A percentile compares a stretch with the other conserved stretches of the same genome.
Conservation (phyloP, 2,113 vertebrate species). For the Odontesthes bonariensis region DNA sequence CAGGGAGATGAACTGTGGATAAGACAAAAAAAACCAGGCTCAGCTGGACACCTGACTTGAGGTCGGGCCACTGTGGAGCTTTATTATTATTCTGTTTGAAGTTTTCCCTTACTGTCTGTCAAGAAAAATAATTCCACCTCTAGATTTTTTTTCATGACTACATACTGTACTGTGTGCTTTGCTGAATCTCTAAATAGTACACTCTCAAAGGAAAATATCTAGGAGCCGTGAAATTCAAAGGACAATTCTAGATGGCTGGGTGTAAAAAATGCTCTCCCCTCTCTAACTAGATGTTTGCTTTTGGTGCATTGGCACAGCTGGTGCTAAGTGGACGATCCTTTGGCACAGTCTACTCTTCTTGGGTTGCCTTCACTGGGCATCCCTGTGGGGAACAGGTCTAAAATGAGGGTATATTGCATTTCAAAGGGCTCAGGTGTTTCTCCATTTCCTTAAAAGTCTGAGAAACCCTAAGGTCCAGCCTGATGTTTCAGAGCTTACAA, state of each 20-base stretch:
- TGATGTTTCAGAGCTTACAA: not conserved
- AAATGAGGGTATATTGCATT: constrained; percentile 17
- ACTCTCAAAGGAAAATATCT: not conserved
- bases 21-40: constrained; percentile 23
- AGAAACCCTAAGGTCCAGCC: not conserved
- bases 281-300: constrained; percentile 87
- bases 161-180: not conserved
- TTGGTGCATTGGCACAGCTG: constrained; percentile 87
- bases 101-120: constrained; percentile 19
- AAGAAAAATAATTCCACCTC: constrained; percentile 2
- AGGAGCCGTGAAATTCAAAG: not conserved
- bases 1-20: constrained; percentile 46
- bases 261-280: not conserved
- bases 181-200: not conserved
- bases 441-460: not conserved
- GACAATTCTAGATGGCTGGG: not conserved
- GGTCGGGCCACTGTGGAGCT: constrained; percentile 16
- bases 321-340: constrained; percentile 86
- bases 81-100: constrained; percentile 55
- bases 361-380: constrained; percentile 88
- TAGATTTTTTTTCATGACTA: not conserved
- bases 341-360: constrained; percentile 86
- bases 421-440: constrained; percentile 2
- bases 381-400: constrained; percentile 82
- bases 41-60: constrained; percentile 43